These are phyloP conservation scores for Pipistrellus pygmaeus DNA, from an alignment of 2,797 vertebrate species.

Conservation along the genomic window DNA sequence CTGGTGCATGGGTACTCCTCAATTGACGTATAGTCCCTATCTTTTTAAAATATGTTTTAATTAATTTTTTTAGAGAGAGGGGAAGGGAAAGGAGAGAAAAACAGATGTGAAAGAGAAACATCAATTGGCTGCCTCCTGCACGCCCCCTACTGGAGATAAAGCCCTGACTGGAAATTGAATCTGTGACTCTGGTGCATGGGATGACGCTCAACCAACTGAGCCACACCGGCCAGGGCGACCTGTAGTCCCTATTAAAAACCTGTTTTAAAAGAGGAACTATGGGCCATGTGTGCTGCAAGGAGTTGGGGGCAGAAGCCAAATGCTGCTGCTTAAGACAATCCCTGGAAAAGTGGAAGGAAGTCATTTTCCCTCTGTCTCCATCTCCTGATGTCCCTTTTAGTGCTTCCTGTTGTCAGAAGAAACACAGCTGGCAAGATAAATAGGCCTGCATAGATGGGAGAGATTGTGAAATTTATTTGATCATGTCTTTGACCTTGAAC, in stretches of 20 bases:
- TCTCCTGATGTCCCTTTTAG: neutral
- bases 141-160: too few species aligned
- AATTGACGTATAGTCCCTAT: neutral
- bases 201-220: too few species aligned
- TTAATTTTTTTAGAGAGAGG: too few species aligned
- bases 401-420: neutral
- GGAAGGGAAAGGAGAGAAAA: too few species aligned
- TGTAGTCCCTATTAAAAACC: too few species aligned
- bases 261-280: neutral
- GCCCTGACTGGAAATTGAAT: too few species aligned
- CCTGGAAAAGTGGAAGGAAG: neutral
- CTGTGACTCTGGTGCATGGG: too few species aligned
- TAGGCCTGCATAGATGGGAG: neutral
- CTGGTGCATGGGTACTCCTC: neutral
- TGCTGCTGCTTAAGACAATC: neutral
- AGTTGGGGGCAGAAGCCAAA: neutral
- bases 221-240: too few species aligned
- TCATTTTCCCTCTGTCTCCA: neutral
- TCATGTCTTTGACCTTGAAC: neutral
- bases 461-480: neutral
- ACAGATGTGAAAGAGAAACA: too few species aligned
- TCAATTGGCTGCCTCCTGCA: too few species aligned
- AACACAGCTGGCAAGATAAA: neutral
- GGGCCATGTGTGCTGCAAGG: neutral
- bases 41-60: too few species aligned